A percentile compares a stretch with the other conserved stretches of the same genome.
Conservation (phyloP, 2,888 invertebrate species). For the Thymelicus lineola region DNA sequence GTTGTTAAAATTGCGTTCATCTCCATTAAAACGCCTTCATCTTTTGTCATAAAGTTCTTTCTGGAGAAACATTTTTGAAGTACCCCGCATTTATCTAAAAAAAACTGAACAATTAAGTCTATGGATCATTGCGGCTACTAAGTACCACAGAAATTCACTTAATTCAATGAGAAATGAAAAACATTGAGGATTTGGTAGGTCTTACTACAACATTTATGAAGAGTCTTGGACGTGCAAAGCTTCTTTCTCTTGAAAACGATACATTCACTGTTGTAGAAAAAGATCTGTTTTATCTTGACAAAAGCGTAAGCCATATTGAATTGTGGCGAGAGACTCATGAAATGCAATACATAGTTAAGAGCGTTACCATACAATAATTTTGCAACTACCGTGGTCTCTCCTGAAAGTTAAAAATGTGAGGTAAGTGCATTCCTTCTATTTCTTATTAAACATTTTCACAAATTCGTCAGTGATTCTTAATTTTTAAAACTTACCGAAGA, state of each 20-base stretch:
- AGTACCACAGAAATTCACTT: too few species aligned
- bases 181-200: conserved; percentile 7
- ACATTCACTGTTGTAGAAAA: conserved; percentile 73
- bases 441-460: too few species aligned
- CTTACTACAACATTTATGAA: conserved; percentile 76
- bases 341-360: conserved; percentile 53
- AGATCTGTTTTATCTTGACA: conserved; percentile 67
- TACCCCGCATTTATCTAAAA: conserved; percentile 69
- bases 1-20: conserved; percentile 55
- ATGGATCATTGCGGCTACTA: too few species aligned
- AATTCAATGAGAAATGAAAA: too few species aligned
- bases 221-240: conserved; percentile 56
- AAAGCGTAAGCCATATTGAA: conserved; percentile 73
- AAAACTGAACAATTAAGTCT: too few species aligned
- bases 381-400: conserved; percentile 69
- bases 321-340: conserved; percentile 71
- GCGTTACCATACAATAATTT: conserved; percentile 66
- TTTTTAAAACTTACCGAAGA: conserved; percentile 61
- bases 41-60: conserved; percentile 55
- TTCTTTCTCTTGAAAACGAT: conserved; percentile 55
- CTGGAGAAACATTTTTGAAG: conserved; percentile 66
- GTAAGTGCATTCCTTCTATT: too few species aligned
- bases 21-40: conserved; percentile 58
- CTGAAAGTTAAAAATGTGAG: conserved; percentile 47
- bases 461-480: too few species aligned